Evolutionary conservation across 1,140 invertebrate genomes (phyloP), one percentile per base, ranked within the genome.

Genomic region (Vanessa tameamea): DNA sequence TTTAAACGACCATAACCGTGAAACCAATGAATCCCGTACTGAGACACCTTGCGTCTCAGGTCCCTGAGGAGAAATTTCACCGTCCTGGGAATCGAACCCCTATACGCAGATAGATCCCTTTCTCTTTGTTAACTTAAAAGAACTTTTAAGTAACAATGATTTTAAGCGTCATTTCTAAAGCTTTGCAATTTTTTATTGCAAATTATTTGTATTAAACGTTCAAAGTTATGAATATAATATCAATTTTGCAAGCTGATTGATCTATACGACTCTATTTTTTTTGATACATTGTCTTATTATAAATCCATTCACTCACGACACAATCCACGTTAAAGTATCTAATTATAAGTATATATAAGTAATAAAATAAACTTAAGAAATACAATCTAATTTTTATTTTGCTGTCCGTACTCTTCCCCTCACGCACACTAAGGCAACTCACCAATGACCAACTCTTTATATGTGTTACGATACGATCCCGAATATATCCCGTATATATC

Each of bases 71-170:
- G 65, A 68, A 74, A 72, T 48, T 53, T 2, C 68, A 80, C 72
- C 71, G 78, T 15, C 75, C 75, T 70, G 72, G 76, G 78, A 80
- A 78, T 64, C 71, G 76, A 78, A 77, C 69, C 67, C 23, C 61
- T 50, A 73, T 70, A 73, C 53, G 76, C 76, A 80, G 78, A 73
- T 78, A 80, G 70, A 31, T 53, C 51, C 12, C 47, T 16, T 59
- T 51, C 66, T 47, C 55, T 43, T 72, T 66, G 37, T 64, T 57
- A 55, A 53, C 14, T 14, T 37, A 47, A 59, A 61, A 20, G n/a
- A 26, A 37, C 61, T 68, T 72, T n/a, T 12, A 13, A 16, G 26
- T 55, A 37, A 55, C 50, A 55, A 23, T 57, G 53, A 57, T 20
- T 68, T 48, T 68, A 47, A 47, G 23, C 64, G 20, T 16, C 15